Evolutionary conservation across 2,797 vertebrate species (phyloP), one percentile per base, ranked within the genome.

Genomic region (Nothura maculosa): DNA sequence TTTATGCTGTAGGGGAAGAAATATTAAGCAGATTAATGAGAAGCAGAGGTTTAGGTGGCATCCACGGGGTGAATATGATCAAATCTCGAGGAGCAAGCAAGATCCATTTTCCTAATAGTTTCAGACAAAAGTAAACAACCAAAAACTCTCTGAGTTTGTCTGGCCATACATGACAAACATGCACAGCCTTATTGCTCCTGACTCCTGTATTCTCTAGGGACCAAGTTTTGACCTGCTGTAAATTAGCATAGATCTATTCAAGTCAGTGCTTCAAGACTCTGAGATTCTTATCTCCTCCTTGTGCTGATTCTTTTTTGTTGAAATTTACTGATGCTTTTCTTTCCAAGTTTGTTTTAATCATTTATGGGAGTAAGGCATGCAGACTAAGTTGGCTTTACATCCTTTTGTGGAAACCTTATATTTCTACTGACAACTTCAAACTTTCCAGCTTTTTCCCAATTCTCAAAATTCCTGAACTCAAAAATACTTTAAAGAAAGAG

Each of bases 241-340:
- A 87, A 79, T 75, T 43, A 62, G 28, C 1, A 0, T 6, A 84
- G 78, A 79, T 34, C 45, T n/a, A 40, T 1, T 1, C 0, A 0
- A 85, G 76, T 54, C 61, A 82, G 68, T n/a, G 68, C 60, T 75
- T 61, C 47, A 42, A 57, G 62, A 83, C 42, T 85, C 58, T 64
- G n/a, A 68, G 77, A 28, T 58, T 89, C 62, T 72, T 75, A 62
- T 42, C 50, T n/a, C 25, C 7, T 58, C 25, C 13, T 30, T 60
- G n/a, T 13, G 75, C 50, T 27, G 36, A 28, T 34, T 57, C 22
- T 40, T 52, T 52, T 58, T 15, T 48, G 24, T 55, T 42, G 62
- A 83, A 75, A 68, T 47, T 50, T 58, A 54, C 21, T 66, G 6
- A 12, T n/a, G 24, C 28, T 88, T 86, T 68, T 50, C 72, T 25